Evolutionary conservation across 2,797 vertebrate species (phyloP), one percentile per base, ranked within the genome.

Genomic region (Channallabes apus): DNA sequence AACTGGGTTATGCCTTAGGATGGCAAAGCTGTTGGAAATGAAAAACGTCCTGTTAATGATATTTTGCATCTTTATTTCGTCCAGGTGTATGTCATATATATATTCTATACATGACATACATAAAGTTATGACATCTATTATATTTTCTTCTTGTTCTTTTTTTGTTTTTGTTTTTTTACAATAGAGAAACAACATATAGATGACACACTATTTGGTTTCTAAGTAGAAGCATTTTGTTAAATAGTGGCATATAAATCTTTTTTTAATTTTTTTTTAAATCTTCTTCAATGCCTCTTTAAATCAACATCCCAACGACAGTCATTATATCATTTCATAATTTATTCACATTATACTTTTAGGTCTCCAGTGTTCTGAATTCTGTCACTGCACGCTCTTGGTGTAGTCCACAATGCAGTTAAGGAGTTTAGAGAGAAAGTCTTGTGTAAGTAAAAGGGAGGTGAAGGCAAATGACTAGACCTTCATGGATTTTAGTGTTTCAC

Each of bases 121-220:
- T 94, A 87, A 87, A 90, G 91, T 93, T 93, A 93, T 94, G 94
- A 95, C 94, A 95, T 94, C 94, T 95, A 95, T 95, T 95, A 94
- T 91, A 95, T 94, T 93, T 96, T 93, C 87, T 89, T 75, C 84
- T 80, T 94, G 94, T 87, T 95, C 93, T 95, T 93, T 94, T 93
- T 14, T 95, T 93, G 75, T 88, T 58, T 94, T 84, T 95, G 93
- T 95, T 64, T 85, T 94, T 95, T 88, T 95, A 96, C 94, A 96
- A 95, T 96, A 95, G 94, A 95, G 94, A 96, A 96, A 96, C 95
- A 95, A 95, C 95, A 95, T 95, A 93, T 94, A 95, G 93, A 95
- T 95, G 94, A 96, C 94, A 96, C 94, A 96, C 95, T 96, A 95
- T 95, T 96, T 96, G 95, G 95, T 96, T 96, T 95, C 94, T 96